These are phyloP conservation scores for Erebia ligea DNA, from an alignment of 2,888 invertebrate genomes.

Conservation along the genomic window DNA sequence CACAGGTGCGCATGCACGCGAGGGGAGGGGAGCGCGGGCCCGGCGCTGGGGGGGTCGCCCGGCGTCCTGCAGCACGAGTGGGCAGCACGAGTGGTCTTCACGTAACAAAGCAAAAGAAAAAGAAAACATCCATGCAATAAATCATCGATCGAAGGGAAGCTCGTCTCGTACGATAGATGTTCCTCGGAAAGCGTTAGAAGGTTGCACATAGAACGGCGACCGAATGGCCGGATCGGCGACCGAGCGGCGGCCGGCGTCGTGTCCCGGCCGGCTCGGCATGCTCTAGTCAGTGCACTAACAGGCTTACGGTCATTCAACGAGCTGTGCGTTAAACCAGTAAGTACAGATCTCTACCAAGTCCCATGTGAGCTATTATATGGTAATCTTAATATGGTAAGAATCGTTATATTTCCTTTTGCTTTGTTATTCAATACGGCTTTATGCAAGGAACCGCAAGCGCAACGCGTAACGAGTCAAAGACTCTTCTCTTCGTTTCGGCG, in stretches of 20 bases:
- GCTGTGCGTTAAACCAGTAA: conserved; percentile 76
- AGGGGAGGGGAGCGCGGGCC: conserved; percentile 66
- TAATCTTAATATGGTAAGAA: conserved; percentile 57
- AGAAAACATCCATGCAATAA: conserved; percentile 77
- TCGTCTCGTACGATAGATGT: conserved; percentile 62
- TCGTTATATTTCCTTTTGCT: conserved; percentile 78
- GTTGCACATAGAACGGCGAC: conserved; percentile 55
- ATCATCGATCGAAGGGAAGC: conserved; percentile 68
- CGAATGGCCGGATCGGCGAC: conserved; percentile 43
- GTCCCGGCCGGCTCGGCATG: conserved; percentile 58
- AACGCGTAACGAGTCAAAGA: conserved; percentile 43
- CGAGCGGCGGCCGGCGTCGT: conserved; percentile 42
- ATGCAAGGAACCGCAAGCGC: conserved; percentile 80
- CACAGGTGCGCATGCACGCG: conserved; percentile 81
- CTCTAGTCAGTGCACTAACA: conserved; percentile 76
- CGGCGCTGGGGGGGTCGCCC: conserved; percentile 35
- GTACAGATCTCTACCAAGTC: conserved; percentile 67
- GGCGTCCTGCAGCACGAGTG: conserved; percentile 47
- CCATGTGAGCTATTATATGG: conserved; percentile 63
- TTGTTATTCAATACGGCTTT: conserved; percentile 71
- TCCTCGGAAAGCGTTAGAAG: conserved; percentile 61
- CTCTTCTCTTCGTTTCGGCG: conserved; percentile 7
- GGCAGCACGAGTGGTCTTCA: conserved; percentile 72
- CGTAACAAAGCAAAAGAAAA: conserved; percentile 83
- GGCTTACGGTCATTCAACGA: conserved; percentile 81